Evolutionary conservation across 2,888 invertebrate species (phyloP).

Genomic region (Seira sanloemensis): DNA sequence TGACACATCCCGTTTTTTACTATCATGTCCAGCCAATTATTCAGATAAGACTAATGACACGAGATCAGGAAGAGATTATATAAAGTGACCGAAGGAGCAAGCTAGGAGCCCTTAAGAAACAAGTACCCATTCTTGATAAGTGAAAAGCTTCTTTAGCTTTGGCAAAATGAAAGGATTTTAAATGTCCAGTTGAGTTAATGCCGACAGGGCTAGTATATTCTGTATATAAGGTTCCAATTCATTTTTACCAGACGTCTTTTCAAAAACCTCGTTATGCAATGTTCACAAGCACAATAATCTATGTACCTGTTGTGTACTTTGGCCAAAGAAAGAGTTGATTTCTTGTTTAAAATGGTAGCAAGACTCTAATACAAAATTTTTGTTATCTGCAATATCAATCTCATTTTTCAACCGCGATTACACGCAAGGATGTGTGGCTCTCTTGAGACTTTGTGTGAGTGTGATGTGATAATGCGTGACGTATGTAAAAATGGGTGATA

Average conservation of each 20-base stretch:
- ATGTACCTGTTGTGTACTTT: neutral
- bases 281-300: neutral
- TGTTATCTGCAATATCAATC: conserved; percentile 52
- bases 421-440: neutral
- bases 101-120: neutral
- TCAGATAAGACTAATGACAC: conserved; percentile 65
- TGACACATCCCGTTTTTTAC: conserved; percentile 14
- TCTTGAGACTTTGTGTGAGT: conserved; percentile 10
- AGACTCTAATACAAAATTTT: neutral
- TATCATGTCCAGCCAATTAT: conserved; percentile 59
- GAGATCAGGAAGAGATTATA: conserved; percentile 47
- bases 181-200: conserved; percentile 56
- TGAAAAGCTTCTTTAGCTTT: neutral
- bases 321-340: conserved; percentile 19
- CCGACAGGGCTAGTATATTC: conserved; percentile 61
- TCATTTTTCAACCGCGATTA: conserved; percentile 9
- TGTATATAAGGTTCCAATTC: neutral
- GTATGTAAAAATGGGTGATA: neutral
- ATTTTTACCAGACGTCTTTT: neutral
- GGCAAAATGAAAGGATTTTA: conserved; percentile 40
- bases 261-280: neutral
- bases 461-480: conserved; percentile 17
- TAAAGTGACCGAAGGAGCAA: conserved; percentile 29
- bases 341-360: conserved; percentile 17
- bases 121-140: too few species aligned